Conservation (phyloP, 2,113 vertebrate species). For the Nanger granti region DNA sequence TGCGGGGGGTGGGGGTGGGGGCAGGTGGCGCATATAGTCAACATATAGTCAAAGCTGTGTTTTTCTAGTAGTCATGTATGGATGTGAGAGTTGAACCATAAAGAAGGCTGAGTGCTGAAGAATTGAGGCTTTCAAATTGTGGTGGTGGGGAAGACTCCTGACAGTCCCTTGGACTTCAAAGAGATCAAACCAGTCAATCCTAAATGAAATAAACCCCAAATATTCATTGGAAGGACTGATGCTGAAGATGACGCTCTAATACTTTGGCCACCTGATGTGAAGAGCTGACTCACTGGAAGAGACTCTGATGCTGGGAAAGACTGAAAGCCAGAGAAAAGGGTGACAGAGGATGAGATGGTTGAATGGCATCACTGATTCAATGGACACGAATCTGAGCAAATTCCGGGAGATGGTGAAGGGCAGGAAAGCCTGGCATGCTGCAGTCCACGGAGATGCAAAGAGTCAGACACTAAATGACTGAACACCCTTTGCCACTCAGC, state of each 20-base stretch:
- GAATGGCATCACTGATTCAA: not conserved
- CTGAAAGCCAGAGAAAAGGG: not conserved
- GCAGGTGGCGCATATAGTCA: not conserved
- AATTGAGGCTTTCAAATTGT: not conserved
- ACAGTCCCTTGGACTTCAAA: not conserved
- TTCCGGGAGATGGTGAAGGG: not conserved
- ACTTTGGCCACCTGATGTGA: not conserved
- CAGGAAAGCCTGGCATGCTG: not conserved
- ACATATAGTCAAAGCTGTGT: not conserved
- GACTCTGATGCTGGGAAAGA: not conserved
- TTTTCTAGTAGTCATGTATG: not conserved
- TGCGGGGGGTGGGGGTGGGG: rapidly evolving
- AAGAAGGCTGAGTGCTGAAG: not conserved
- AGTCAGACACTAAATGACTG: not conserved
- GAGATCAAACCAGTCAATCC: not conserved
- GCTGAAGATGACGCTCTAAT: not conserved
- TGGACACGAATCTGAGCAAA: not conserved
- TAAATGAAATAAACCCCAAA: not conserved
- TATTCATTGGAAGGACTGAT: not conserved
- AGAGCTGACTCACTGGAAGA: not conserved
- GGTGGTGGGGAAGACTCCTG: not conserved
- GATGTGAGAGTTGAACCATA: not conserved
- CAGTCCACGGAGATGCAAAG: not conserved
- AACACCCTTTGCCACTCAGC: not conserved
- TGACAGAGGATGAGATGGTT: not conserved